Evolutionary conservation across 2,888 invertebrate species (phyloP).

Genomic region (Standfussiana lucernea): DNA sequence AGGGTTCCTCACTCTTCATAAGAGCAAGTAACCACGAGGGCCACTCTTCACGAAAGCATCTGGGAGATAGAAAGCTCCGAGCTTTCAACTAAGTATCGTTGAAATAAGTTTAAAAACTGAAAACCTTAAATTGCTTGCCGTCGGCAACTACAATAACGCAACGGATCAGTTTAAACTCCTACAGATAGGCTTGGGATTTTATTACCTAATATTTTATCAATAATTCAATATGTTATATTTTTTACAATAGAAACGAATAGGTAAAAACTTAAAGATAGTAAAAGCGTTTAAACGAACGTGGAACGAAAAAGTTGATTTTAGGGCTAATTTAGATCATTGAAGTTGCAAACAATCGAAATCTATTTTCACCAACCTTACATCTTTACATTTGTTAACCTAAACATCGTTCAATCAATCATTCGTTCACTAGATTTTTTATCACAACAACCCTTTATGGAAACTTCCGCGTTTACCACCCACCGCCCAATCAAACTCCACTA

Average conservation of each 20-base stretch:
- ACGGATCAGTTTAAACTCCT: neutral
- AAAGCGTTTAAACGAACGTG: neutral
- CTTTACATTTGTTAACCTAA: conserved; percentile 29
- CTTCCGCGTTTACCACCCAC: conserved; percentile 52
- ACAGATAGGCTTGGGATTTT: neutral
- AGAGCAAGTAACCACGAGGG: neutral
- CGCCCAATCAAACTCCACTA: conserved; percentile 49
- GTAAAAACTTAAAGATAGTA: neutral
- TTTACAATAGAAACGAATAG: neutral
- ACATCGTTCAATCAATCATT: conserved; percentile 50
- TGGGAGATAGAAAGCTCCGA: neutral
- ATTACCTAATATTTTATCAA: neutral
- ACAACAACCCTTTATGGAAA: conserved; percentile 29
- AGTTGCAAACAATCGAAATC: conserved; percentile 34
- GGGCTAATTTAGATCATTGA: neutral
- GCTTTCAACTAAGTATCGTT: neutral
- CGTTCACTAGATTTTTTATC: conserved; percentile 23
- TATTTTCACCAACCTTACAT: conserved; percentile 25
- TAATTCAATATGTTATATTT: neutral
- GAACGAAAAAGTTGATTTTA: neutral
- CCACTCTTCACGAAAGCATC: neutral
- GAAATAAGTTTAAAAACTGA: neutral
- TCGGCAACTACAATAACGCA: too few species aligned
- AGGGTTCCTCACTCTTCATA: neutral
- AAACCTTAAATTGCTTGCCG: neutral